These are phyloP conservation scores for Nesidiocoris tenuis DNA, from an alignment of 2,888 invertebrate genomes.

Conservation along the genomic window DNA sequence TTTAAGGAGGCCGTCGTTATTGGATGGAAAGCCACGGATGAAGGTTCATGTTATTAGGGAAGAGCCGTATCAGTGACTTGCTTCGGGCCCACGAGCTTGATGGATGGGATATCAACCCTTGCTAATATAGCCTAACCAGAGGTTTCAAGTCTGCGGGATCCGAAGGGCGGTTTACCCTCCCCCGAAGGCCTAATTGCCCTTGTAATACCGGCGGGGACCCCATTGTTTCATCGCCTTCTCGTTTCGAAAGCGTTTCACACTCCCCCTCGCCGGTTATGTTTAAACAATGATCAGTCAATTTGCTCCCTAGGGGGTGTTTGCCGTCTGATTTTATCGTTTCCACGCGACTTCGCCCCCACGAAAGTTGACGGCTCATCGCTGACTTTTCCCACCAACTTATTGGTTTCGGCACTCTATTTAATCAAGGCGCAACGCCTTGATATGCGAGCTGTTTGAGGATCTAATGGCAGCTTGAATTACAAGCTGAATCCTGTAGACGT, in stretches of 20 bases:
- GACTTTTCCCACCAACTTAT: slow-evolving; percentile 28
- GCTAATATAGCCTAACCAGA: slow-evolving; percentile 22
- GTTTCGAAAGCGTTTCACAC: not conserved
- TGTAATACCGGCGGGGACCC: slow-evolving; percentile 31
- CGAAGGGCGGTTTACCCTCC: slow-evolving; percentile 18
- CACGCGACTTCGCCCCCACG: not conserved
- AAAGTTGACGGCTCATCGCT: slow-evolving; percentile 19
- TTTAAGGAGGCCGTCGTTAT: not conserved
- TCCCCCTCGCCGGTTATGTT: slow-evolving; percentile 27
- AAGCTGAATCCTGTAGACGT: too few relatives aligned
- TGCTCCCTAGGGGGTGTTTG: slow-evolving; percentile 39
- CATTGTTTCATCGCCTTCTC: slow-evolving; percentile 33
- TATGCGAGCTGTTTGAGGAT: too few relatives aligned
- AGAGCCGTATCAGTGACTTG: slow-evolving; percentile 11
- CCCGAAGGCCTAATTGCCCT: slow-evolving; percentile 35
- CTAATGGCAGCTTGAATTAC: too few relatives aligned
- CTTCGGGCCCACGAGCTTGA: slow-evolving; percentile 10
- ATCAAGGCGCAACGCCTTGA: slow-evolving; percentile 6
- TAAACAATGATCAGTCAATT: slow-evolving; percentile 45
- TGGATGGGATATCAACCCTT: slow-evolving; percentile 39
- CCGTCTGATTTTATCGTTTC: slow-evolving; percentile 32
- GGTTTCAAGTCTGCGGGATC: not conserved
- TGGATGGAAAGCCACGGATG: slow-evolving; percentile 1
- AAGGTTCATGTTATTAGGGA: slow-evolving; percentile 11
- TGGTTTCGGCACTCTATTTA: slow-evolving; percentile 27